Percentiles rank a stretch among this genome's conserved stretches.
Conservation (phyloP, 2,797 vertebrate genomes). For the Cuculus canorus region DNA sequence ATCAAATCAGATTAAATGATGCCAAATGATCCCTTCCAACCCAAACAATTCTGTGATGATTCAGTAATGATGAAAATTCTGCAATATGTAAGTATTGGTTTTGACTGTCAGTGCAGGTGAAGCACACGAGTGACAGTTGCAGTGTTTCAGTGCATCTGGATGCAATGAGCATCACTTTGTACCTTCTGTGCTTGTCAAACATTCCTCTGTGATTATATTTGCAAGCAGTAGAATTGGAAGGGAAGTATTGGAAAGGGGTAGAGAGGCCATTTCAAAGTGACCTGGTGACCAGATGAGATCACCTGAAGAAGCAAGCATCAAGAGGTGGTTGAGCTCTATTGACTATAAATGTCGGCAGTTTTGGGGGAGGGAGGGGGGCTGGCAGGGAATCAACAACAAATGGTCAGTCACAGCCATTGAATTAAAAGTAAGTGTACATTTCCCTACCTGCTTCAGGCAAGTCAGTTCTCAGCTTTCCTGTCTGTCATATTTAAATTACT, state of each 20-base stretch:
- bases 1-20: neutral
- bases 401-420: neutral
- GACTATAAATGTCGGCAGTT: neutral
- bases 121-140: neutral
- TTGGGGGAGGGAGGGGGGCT: too few relatives aligned
- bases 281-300: neutral
- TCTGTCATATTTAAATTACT: neutral
- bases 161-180: neutral
- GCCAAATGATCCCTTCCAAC: neutral
- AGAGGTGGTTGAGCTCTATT: neutral
- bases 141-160: fast-evolving
- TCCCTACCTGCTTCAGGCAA: neutral
- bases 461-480: neutral
- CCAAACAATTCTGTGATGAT: too few relatives aligned
- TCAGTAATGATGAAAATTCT: neutral
- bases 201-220: neutral
- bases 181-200: neutral
- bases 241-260: neutral
- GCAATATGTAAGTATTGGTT: neutral
- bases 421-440: neutral
- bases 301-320: neutral
- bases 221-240: neutral
- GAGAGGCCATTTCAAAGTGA: neutral
- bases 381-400: neutral
- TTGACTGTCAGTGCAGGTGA: neutral